Percentiles rank a stretch among this genome's conserved stretches.
Evolutionary conservation across 2,113 vertebrate genomes (phyloP).

Genomic region (Charina bottae): DNA sequence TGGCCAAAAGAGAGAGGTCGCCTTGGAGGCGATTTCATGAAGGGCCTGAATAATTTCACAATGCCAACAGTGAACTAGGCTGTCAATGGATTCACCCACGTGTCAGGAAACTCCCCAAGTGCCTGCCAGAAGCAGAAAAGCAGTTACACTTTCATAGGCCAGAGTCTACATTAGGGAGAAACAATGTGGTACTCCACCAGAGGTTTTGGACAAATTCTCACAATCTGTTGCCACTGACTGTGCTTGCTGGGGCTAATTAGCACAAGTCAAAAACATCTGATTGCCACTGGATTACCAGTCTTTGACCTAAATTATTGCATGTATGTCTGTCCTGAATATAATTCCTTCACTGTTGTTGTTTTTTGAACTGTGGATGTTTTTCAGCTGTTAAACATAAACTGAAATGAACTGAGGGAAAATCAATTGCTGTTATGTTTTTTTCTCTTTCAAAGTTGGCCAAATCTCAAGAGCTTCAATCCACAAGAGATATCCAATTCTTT

Average conservation of each 20-base stretch:
- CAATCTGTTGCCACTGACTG: not conserved
- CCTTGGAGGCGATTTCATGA: not conserved
- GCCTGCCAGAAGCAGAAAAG: not conserved
- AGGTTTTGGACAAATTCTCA: not conserved
- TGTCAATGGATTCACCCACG: not conserved
- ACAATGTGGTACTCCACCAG: not conserved
- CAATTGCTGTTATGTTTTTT: not conserved
- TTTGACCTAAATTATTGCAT: not conserved
- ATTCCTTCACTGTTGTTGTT: not conserved
- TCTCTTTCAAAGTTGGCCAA: not conserved
- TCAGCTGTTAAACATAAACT: not conserved
- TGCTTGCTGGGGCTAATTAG: not conserved
- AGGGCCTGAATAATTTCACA: not conserved
- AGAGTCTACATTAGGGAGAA: not conserved
- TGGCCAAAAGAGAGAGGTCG: not conserved
- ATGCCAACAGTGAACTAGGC: not conserved
- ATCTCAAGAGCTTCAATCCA: not conserved
- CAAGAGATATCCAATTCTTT: not conserved
- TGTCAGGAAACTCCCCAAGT: not conserved
- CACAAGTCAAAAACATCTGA: not conserved
- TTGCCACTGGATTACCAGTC: not conserved
- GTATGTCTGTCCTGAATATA: not conserved
- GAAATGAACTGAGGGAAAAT: not conserved
- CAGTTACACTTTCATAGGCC: not conserved
- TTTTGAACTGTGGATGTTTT: not conserved